Conservation (phyloP, 2,797 vertebrate genomes). For the Malurus splendens region DNA sequence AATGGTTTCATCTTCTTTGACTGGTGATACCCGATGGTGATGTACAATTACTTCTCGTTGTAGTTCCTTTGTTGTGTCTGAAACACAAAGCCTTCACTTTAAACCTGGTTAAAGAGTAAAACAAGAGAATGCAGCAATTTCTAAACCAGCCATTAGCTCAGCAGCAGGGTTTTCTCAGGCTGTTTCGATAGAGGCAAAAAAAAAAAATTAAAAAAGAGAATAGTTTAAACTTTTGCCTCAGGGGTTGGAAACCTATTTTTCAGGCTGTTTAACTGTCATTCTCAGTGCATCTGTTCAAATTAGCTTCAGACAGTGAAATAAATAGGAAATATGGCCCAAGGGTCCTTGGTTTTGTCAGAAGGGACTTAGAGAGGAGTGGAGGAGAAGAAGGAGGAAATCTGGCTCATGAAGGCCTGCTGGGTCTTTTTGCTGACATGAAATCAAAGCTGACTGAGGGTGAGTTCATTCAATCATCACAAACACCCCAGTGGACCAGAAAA, state of each 20-base stretch:
- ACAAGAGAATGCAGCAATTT: background rate
- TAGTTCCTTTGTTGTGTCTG: background rate
- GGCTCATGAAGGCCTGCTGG: background rate
- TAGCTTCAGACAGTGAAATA: slow-evolving; percentile 58
- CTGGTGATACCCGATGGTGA: background rate
- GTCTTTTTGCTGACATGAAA: slow-evolving; percentile 16
- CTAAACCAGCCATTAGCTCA: background rate
- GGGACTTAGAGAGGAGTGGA: slow-evolving; percentile 19
- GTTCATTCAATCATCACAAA: background rate
- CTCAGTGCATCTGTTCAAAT: slow-evolving; percentile 52
- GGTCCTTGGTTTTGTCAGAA: slow-evolving; percentile 42
- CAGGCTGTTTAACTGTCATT: slow-evolving; percentile 55
- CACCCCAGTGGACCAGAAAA: background rate
- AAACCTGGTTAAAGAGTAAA: background rate
- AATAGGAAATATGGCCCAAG: slow-evolving; percentile 46
- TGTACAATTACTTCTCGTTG: background rate
- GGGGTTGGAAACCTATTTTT: slow-evolving; percentile 57
- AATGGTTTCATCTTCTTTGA: background rate
- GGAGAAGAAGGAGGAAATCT: background rate
- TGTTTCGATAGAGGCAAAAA: background rate
- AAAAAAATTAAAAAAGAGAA: background rate
- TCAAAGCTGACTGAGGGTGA: slow-evolving; percentile 10
- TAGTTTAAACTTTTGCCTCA: slow-evolving; percentile 30
- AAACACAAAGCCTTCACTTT: background rate
- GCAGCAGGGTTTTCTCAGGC: background rate